These are phyloP conservation scores for Plotosus lineatus DNA, from an alignment of 2,113 vertebrate genomes.

Conservation along the genomic window DNA sequence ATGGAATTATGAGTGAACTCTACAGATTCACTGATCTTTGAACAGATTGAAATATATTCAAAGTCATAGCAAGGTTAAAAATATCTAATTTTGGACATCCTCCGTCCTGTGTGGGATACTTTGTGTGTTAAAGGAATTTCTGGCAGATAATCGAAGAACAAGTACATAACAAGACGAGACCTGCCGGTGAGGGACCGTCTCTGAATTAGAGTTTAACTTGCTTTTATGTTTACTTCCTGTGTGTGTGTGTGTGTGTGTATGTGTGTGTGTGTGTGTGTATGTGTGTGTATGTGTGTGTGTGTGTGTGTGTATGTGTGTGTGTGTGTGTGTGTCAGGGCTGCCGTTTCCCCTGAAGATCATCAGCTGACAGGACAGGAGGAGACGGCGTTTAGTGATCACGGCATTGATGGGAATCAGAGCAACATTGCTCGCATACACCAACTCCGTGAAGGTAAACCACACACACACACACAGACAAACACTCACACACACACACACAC, in stretches of 20 bases:
- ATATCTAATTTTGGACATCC: too few relatives aligned
- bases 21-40: too few relatives aligned
- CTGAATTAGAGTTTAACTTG: too few relatives aligned
- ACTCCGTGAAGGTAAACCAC: conserved; percentile 39
- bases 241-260: too few relatives aligned
- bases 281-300: not conserved
- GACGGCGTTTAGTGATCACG: conserved; percentile 55
- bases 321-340: conserved; percentile 59
- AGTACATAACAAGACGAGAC: too few relatives aligned
- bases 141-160: too few relatives aligned
- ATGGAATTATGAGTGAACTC: too few relatives aligned
- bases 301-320: not conserved
- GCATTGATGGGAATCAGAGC: conserved; percentile 51
- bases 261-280: not conserved
- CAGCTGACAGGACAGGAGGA: conserved; percentile 67
- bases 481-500: not conserved
- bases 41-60: too few relatives aligned
- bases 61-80: too few relatives aligned
- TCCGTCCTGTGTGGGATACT: too few relatives aligned
- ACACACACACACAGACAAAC: conserved; percentile 2
- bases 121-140: too few relatives aligned
- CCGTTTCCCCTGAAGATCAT: conserved; percentile 55
- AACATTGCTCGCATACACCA: conserved; percentile 49
- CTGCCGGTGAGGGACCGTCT: too few relatives aligned
- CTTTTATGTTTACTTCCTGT: not conserved